Base-by-base conservation (phyloP, 2,113 vertebrate genomes). In the Catharus fuscescens region DNA sequence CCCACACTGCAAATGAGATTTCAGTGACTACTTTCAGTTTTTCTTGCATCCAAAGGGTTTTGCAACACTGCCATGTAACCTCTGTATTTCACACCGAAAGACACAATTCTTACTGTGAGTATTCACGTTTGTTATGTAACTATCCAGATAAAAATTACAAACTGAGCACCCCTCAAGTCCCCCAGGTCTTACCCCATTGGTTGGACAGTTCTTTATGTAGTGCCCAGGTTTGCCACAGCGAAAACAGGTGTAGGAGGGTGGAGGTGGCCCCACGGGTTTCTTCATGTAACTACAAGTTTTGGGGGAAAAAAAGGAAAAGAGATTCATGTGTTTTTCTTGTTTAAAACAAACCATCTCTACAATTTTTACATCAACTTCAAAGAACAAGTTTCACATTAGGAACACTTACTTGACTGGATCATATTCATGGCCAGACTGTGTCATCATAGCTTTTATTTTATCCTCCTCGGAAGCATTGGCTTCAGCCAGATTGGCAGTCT, bases 401-500 rank as follows among this genome's bases (percentile, higher is more conserved):
- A 71, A 97, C 31, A 99, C 99, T 99, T 98, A 99, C 99, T 98
- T 99, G 96, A 98, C 95, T 18, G 99, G 98, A 97, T 99, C 99
- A 95, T 99, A 99, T 97, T 99, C 99, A 90, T 99, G 99, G 97
- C 97, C 97, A 96, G 99, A 99, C 97, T 99, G 99, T 91, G 98
- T 98, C 97, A 99, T 99, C 98, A 99, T 98, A 91, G 98, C 98
- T 98, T 98, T 99, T 97, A 99, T 99, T 98, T 99, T 99, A 98
- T 99, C 99, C 96, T 99, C 99, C 96, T 99, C 99, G 45, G 99
- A 99, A 96, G 98, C 99, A 95, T 99, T 99, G 62, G 98, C 98
- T 98, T 99, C 98, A 95, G 98, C 99, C 97, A 99, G 98, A 98
- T 99, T 99, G 97, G 98, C 98, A 94, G 99, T 99, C 99, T 99